Conservation (phyloP, 2,888 invertebrate genomes). For the Psylliodes chrysocephalus region DNA sequence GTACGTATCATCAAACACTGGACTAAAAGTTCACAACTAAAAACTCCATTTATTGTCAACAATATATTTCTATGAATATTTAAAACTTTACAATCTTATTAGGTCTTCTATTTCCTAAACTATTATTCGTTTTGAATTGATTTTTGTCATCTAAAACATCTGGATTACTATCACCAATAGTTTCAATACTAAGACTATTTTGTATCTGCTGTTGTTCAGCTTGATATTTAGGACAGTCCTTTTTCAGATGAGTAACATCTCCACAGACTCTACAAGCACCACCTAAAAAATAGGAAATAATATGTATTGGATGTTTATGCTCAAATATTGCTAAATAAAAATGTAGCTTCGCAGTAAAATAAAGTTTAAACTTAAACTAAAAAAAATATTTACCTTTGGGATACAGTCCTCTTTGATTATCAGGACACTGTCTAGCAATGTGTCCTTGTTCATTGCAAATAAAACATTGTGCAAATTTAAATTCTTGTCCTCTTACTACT, state of each 20-base stretch:
- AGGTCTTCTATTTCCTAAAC: slow-evolving; percentile 31
- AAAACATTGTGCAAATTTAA: slow-evolving; percentile 87
- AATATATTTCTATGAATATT: slow-evolving; percentile 5
- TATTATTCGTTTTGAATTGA: slow-evolving; percentile 9
- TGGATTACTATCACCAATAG: slow-evolving; percentile 54
- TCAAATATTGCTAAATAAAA: too few relatives aligned
- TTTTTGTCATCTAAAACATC: slow-evolving; percentile 52
- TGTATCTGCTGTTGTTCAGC: slow-evolving; percentile 54
- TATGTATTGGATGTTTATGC: background rate
- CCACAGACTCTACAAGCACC: slow-evolving; percentile 86
- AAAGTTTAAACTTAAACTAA: too few relatives aligned
- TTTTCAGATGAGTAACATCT: slow-evolving; percentile 85
- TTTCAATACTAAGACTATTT: slow-evolving; percentile 50
- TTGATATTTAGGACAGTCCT: slow-evolving; percentile 76
- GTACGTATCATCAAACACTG: too few relatives aligned
- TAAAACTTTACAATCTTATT: slow-evolving; percentile 58
- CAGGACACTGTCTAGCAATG: slow-evolving; percentile 87
- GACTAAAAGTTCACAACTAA: too few relatives aligned
- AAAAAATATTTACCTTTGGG: slow-evolving; percentile 69
- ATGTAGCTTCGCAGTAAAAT: too few relatives aligned
- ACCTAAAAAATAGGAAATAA: slow-evolving; percentile 39
- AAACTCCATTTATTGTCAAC: too few relatives aligned
- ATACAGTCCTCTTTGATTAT: slow-evolving; percentile 85
- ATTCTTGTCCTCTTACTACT: slow-evolving; percentile 74
- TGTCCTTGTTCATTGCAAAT: slow-evolving; percentile 90